Evolutionary conservation across 2,888 invertebrate genomes (phyloP).

Genomic region (Periphyllus acericola): DNA sequence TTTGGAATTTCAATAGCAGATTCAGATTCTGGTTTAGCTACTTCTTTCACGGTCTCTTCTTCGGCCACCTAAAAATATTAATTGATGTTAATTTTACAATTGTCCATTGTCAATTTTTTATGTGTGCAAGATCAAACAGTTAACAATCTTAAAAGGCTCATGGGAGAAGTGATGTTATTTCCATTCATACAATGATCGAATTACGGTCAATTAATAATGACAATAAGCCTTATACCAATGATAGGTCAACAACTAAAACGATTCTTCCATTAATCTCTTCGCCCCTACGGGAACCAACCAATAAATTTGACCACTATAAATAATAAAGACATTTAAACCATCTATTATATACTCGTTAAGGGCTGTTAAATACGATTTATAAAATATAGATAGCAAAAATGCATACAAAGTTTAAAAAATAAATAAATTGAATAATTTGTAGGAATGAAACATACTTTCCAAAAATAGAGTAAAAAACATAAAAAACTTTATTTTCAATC

Average conservation of each 20-base stretch:
- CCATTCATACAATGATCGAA: constrained; percentile 46
- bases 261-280: constrained; percentile 47
- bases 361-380: constrained; percentile 35
- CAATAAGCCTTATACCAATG: constrained; percentile 19
- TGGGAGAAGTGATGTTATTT: constrained; percentile 17
- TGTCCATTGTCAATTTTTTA: background rate
- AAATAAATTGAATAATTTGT: background rate
- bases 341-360: constrained; percentile 56
- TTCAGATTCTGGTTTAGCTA: constrained; percentile 50
- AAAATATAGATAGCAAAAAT: background rate
- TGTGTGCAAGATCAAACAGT: constrained; percentile 39
- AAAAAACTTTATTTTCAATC: background rate
- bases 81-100: constrained; percentile 23
- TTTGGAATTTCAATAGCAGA: constrained; percentile 54
- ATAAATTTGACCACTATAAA: constrained; percentile 38
- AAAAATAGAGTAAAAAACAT: background rate
- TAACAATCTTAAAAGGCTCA: constrained; percentile 14
- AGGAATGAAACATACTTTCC: background rate
- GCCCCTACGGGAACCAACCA: constrained; percentile 47
- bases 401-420: background rate
- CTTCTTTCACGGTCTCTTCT: constrained; percentile 51
- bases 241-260: constrained; percentile 46
- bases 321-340: constrained; percentile 9
- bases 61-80: constrained; percentile 48
- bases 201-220: constrained; percentile 53